Evolutionary conservation across 2,888 invertebrate genomes (phyloP).

Genomic region (Poecilus cupreus): DNA sequence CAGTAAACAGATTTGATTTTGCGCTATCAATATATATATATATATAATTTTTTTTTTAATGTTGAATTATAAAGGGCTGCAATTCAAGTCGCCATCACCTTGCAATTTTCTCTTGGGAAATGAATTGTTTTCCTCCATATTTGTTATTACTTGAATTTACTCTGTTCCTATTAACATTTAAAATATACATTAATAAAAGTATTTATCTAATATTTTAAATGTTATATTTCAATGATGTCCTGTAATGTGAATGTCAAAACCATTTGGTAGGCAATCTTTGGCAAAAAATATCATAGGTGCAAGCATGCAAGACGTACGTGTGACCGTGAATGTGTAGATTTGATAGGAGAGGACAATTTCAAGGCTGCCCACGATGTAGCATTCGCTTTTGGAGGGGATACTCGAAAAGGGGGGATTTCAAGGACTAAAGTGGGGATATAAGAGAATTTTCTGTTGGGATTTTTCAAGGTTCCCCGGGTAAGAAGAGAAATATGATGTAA

Average conservation of each 20-base stretch:
- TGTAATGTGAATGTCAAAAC: neutral
- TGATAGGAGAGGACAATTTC: neutral
- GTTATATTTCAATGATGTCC: too few relatives aligned
- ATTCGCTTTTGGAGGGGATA: neutral
- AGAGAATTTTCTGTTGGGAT: slow-evolving; percentile 1
- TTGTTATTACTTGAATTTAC: neutral
- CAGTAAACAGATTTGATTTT: too few relatives aligned
- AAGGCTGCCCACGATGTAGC: neutral
- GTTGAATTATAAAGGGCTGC: too few relatives aligned
- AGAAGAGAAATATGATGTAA: slow-evolving; percentile 39
- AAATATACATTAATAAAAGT: neutral
- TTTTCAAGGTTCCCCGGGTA: slow-evolving; percentile 37
- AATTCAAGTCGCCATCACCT: too few relatives aligned
- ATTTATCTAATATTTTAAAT: neutral
- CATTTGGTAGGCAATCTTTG: neutral
- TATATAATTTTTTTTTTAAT: too few relatives aligned
- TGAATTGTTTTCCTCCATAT: too few relatives aligned
- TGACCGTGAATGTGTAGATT: slow-evolving; percentile 23
- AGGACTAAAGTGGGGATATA: slow-evolving; percentile 22
- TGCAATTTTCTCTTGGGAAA: too few relatives aligned
- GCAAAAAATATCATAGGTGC: neutral
- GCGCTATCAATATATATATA: too few relatives aligned
- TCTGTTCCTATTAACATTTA: neutral
- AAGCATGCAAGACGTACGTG: neutral
- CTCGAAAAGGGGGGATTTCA: neutral